Percentiles rank a stretch among this genome's conserved stretches.
These are phyloP conservation scores for Lottia gigantea DNA, from an alignment of 2,888 invertebrate genomes.

Conservation along the genomic window DNA sequence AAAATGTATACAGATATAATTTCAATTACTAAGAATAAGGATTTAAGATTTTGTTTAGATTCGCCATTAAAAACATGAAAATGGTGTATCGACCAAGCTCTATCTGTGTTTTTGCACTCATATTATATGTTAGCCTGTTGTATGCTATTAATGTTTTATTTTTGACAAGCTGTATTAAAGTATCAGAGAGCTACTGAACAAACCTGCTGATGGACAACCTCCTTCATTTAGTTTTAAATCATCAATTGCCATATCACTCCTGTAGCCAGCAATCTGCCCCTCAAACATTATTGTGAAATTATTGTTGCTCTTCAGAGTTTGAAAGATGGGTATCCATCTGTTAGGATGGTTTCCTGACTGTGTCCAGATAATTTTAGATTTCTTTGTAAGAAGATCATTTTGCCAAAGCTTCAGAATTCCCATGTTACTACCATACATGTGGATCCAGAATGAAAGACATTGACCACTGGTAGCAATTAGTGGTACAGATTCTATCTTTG, in stretches of 20 bases:
- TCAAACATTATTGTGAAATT: slow-evolving; percentile 55
- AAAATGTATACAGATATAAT: no score
- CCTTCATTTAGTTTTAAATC: slow-evolving; percentile 53
- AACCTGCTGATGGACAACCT: slow-evolving; percentile 46
- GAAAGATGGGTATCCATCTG: slow-evolving; percentile 49
- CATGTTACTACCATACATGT: slow-evolving; percentile 57
- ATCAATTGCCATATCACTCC: slow-evolving; percentile 61
- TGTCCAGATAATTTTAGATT: slow-evolving; percentile 31
- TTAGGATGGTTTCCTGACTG: slow-evolving; percentile 43
- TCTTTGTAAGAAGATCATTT: slow-evolving; percentile 13
- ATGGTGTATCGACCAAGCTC: no score
- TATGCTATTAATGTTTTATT: no score
- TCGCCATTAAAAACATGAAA: no score
- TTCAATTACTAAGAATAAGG: no score
- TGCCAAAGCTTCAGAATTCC: slow-evolving; percentile 52
- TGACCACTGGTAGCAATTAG: slow-evolving; percentile 36
- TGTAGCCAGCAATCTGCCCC: slow-evolving; percentile 48
- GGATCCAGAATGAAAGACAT: slow-evolving; percentile 62
- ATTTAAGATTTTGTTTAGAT: no score
- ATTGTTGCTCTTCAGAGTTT: slow-evolving; percentile 32
- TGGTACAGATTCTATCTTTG: slow-evolving; percentile 53
- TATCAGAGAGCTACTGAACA: background rate
- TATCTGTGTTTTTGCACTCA: no score
- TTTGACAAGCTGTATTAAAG: no score
- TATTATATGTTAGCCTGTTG: no score